Percentiles rank a stretch among this genome's conserved stretches.
phyloP scores from a whole-genome alignment of 2,113 vertebrate species.

The Gymnarchus niloticus region DNA sequence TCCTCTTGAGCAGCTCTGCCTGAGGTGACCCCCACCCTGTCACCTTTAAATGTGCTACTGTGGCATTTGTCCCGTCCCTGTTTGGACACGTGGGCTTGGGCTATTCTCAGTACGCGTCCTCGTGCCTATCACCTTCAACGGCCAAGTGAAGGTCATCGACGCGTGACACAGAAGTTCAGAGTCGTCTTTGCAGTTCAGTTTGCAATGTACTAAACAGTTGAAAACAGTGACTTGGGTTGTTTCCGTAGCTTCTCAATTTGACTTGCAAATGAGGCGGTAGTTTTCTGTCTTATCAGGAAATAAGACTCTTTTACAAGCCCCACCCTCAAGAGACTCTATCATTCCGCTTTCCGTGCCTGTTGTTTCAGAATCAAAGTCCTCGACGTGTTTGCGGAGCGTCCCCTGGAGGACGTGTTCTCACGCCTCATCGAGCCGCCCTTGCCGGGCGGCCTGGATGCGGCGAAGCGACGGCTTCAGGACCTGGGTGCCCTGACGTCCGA shows the following conservation, averaged over 20 bases:
- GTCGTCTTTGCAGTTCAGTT: neutral
- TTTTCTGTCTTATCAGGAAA: neutral
- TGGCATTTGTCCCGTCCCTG: no score
- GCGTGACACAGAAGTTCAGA: neutral
- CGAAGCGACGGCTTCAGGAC: slow-evolving; percentile 82
- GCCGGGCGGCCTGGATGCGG: slow-evolving; percentile 67
- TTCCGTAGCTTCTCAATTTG: neutral
- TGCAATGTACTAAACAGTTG: neutral
- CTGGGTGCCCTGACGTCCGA: slow-evolving; percentile 80
- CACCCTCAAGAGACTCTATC: neutral
- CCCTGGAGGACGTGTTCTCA: slow-evolving; percentile 77
- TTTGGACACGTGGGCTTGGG: no score
- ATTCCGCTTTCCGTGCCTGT: neutral
- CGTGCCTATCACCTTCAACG: no score
- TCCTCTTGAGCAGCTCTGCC: slow-evolving; percentile 91
- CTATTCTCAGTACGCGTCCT: no score
- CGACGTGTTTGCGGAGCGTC: slow-evolving; percentile 76
- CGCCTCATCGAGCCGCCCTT: slow-evolving; percentile 84
- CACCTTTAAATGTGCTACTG: neutral
- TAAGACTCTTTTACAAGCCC: neutral
- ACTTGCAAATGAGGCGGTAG: neutral
- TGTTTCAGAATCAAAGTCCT: slow-evolving; percentile 85
- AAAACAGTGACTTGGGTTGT: neutral
- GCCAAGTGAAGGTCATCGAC: neutral
- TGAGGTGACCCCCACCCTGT: slow-evolving; percentile 63